Evolutionary conservation across 1,140 invertebrate genomes (phyloP).

Genomic region (Philotrypesis tridentata): DNA sequence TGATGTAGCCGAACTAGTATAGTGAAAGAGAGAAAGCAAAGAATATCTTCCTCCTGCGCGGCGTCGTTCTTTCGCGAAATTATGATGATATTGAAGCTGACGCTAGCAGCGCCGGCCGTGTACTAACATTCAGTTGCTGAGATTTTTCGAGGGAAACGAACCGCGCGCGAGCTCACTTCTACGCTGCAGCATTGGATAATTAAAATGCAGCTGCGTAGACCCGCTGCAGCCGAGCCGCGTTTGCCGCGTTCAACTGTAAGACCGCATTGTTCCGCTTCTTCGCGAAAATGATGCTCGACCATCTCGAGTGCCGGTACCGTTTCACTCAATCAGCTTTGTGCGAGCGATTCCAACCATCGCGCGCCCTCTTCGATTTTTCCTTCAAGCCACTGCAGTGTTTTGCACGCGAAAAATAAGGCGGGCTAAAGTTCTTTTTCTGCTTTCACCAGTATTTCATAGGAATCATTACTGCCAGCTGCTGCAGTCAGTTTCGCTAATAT

Average conservation of each 20-base stretch:
- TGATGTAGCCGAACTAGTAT: not conserved
- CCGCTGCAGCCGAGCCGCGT: not conserved
- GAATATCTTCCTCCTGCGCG: not conserved
- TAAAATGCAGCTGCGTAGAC: slow-evolving; percentile 41
- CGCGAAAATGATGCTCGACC: too few relatives aligned
- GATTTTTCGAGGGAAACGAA: slow-evolving; percentile 24
- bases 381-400: not conserved
- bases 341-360: not conserved
- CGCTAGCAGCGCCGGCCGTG: not conserved
- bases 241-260: too few relatives aligned
- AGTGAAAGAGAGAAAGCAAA: not conserved
- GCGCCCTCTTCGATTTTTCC: not conserved
- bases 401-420: too few relatives aligned
- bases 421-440: not conserved
- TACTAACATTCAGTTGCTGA: not conserved
- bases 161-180: not conserved
- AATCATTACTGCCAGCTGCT: not conserved
- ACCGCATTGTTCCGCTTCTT: slow-evolving; percentile 26
- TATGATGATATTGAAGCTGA: slow-evolving; percentile 12
- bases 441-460: not conserved
- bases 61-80: slow-evolving; percentile 25
- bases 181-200: slow-evolving; percentile 42
- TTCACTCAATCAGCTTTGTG: not conserved
- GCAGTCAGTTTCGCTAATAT: not conserved
- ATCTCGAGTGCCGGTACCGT: not conserved